Base-by-base conservation (phyloP, 2,888 invertebrate species). In the Folsomia candida region DNA sequence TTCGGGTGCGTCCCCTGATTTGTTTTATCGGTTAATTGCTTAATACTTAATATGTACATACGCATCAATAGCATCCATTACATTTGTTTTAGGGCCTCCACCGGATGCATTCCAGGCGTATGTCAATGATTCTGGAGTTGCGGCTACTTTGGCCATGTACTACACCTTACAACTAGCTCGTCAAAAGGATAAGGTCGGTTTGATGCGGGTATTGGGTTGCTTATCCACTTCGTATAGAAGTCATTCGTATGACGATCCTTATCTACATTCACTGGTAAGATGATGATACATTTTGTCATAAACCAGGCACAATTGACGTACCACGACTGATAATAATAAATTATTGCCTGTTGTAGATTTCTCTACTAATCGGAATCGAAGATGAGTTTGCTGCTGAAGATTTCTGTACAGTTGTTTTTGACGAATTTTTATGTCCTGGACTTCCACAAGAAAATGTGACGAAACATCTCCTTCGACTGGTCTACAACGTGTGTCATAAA, bases 371-470 rank as follows among this genome's bases (percentile, higher is more conserved):
- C 78, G 91, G 92, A 72, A 90, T 96, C 86, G 89, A 90, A 2
- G 97, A 97, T 78, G 96, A 96, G 83, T 97, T 97, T 82, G 87
- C 91, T 77, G 91, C 92, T 0, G 94, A 96, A 84, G 95, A 96
- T 80, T 96, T 97, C 82, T 96, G 95, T 83, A 94, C 94, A 1
- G 93, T 93, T 1, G 88, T 97, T 58, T 96, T 97, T 85, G 96
- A 97, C 83, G 95, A 96, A 83, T 97, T 97, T 83, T 91, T 97
- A 81, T 91, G 95, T 83, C 94, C 94, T 69, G 93, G 93, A 0
- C 85, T 96, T 22, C 89, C 90, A 1, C 88, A 92, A 75, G 96
- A 97, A 81, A 96, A 95, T 86, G 95, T 96, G 0, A 91, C 92
- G 2, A 87, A 94, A 65, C 97, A 97, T 85, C 86, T 97, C 81